Base-by-base conservation (phyloP, 2,888 invertebrate genomes). In the Galerucella calmariensis region DNA sequence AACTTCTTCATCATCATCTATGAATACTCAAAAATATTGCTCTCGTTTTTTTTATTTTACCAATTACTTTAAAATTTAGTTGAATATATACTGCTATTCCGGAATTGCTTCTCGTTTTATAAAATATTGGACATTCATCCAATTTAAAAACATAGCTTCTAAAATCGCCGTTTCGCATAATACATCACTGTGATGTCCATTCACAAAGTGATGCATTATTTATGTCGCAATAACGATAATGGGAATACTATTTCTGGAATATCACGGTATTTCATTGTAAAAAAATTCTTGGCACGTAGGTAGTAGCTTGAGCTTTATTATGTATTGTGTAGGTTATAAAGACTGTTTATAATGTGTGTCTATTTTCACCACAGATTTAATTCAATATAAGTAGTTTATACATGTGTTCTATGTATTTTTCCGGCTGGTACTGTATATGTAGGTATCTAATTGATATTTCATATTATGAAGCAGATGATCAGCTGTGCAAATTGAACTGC, bases 121-220 rank as follows among this genome's bases (percentile, higher is more conserved):
- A 6, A 51, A 51, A 51, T 51, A 51, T 5, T n/a, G n/a, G 12
- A 24, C 12, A 12, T 12, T 59, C 59, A 58, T 58, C 20, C 24
- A 58, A 58, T 58, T 58, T 58, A 58, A 20, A 58, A 58, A 58
- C 59, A 59, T 59, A 59, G 59, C 59, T 59, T 59, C 27, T 59
- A 59, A 59, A 59, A 59, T 59, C 14, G 27, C 10, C 58, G 58
- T 11, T 58, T 10, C 58, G 58, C 24, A 2, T 59, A 59, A 59
- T 59, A 59, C 59, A 59, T 59, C 59, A 27, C 8, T 24, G 59
- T 24, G 14, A 59, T 59, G 59, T 59, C 27, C 24, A 59, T 59
- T 59, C 27, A 4, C 12, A 59, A 12, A 14, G 27, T 27, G 11
- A 59, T 59, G 12, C 24, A 59, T 59, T 59, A 59, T 59, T 59